Conservation (phyloP, 2,888 invertebrate species). For the Lasioglossum oenotherae region DNA sequence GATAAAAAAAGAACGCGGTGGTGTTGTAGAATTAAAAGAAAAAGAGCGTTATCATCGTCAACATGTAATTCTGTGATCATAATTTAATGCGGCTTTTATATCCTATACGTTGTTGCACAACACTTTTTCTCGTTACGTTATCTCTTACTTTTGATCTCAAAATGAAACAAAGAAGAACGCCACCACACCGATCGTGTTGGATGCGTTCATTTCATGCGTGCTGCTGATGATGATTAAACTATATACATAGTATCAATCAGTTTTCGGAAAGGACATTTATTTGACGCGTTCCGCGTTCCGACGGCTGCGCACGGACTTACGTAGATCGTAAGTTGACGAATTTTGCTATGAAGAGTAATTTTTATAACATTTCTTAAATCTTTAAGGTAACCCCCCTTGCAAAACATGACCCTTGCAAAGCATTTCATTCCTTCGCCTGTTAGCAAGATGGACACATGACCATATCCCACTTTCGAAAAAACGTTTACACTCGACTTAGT, state of each 20-base stretch:
- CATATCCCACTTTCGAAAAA: slow-evolving; percentile 21
- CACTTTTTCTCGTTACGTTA: slow-evolving; percentile 26
- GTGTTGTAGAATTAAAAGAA: slow-evolving; percentile 32
- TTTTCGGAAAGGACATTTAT: slow-evolving; percentile 49
- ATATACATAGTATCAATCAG: not conserved
- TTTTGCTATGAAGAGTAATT: slow-evolving; percentile 43
- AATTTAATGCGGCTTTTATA: slow-evolving; percentile 32
- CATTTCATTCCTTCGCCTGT: slow-evolving; percentile 23
- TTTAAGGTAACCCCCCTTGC: slow-evolving; percentile 26
- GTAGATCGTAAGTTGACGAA: slow-evolving; percentile 61
- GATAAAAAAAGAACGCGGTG: slow-evolving; percentile 31
- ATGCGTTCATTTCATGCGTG: slow-evolving; percentile 36
- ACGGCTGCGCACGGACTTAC: slow-evolving; percentile 49
- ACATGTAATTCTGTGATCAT: slow-evolving; percentile 46
- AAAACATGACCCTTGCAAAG: slow-evolving; percentile 20
- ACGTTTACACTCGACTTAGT: slow-evolving; percentile 40
- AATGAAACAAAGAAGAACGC: slow-evolving; percentile 22
- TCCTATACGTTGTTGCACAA: slow-evolving; percentile 56
- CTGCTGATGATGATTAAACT: not conserved
- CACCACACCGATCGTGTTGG: slow-evolving; percentile 23
- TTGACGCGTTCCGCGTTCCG: slow-evolving; percentile 25
- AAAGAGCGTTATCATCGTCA: slow-evolving; percentile 40
- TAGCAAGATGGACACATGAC: not conserved
- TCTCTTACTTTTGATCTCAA: slow-evolving; percentile 55
- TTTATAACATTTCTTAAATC: slow-evolving; percentile 49